phyloP scores from a whole-genome alignment of 2,888 invertebrate species.

The Athripsodes cinereus region DNA sequence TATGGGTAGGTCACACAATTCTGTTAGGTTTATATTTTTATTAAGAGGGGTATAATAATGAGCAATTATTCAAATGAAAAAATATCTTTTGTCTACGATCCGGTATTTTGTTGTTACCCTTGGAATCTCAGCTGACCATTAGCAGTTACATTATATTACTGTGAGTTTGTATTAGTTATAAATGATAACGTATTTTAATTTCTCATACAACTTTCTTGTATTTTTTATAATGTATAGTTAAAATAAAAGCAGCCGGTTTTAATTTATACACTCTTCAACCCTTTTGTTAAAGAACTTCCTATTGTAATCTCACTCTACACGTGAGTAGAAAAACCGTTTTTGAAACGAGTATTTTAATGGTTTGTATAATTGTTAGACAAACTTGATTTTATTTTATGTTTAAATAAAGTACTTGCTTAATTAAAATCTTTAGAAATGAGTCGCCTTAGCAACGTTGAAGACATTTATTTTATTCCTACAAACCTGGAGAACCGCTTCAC shows the following conservation, averaged over 20 bases:
- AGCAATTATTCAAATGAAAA: conserved; percentile 49
- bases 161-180: too few species aligned
- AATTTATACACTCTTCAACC: conserved; percentile 4
- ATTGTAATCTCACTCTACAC: not conserved
- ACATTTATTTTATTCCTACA: not conserved
- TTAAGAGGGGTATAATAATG: conserved; percentile 42
- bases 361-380: not conserved
- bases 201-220: conserved; percentile 8
- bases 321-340: too few species aligned
- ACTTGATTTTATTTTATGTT: not conserved
- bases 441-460: not conserved
- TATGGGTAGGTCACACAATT: too few species aligned
- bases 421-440: too few species aligned
- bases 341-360: not conserved
- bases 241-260: conserved; percentile 16
- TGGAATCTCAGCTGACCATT: conserved; percentile 16
- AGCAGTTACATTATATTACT: not conserved
- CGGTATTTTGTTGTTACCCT: conserved; percentile 12
- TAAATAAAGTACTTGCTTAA: too few species aligned
- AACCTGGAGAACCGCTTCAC: too few species aligned
- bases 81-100: conserved; percentile 22
- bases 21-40: not conserved
- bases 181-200: conserved; percentile 10
- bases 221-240: not conserved
- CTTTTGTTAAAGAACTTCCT: conserved; percentile 6